Evolutionary conservation across 2,888 invertebrate species (phyloP).

Genomic region (Bugula neritina): DNA sequence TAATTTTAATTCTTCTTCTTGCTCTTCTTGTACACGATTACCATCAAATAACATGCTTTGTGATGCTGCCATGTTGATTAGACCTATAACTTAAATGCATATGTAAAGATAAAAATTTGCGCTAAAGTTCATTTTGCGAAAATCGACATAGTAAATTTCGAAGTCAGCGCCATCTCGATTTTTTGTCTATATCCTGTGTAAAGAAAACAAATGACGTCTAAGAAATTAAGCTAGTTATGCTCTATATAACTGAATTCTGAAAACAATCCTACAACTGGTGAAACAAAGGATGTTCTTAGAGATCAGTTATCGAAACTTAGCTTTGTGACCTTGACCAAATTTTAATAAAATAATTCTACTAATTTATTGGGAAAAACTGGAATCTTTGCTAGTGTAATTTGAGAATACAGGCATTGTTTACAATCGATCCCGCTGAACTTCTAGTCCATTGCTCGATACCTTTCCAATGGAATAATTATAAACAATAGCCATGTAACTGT

Average conservation of each 20-base stretch:
- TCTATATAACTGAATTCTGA: too few species aligned
- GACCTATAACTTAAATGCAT: too few species aligned
- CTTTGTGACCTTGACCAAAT: too few species aligned
- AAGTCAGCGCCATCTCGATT: slow-evolving; percentile 23
- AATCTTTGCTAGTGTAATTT: too few species aligned
- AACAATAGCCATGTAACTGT: neutral
- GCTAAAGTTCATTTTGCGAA: neutral
- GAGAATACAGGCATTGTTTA: neutral
- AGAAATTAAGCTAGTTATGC: too few species aligned
- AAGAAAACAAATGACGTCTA: neutral
- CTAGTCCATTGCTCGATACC: too few species aligned
- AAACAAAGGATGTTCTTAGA: too few species aligned
- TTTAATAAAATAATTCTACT: too few species aligned
- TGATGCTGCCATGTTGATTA: neutral
- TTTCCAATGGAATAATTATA: neutral
- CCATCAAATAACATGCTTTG: slow-evolving; percentile 16
- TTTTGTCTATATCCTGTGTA: neutral
- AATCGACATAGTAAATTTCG: neutral
- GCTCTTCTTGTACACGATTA: slow-evolving; percentile 24
- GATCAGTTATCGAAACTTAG: too few species aligned
- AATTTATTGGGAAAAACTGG: too few species aligned
- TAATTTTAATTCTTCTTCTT: slow-evolving; percentile 22
- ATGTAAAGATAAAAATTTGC: neutral
- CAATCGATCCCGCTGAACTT: neutral
- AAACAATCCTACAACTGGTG: too few species aligned